phyloP scores from a whole-genome alignment of 2,888 invertebrate genomes.

The Drosophila infuscata region DNA sequence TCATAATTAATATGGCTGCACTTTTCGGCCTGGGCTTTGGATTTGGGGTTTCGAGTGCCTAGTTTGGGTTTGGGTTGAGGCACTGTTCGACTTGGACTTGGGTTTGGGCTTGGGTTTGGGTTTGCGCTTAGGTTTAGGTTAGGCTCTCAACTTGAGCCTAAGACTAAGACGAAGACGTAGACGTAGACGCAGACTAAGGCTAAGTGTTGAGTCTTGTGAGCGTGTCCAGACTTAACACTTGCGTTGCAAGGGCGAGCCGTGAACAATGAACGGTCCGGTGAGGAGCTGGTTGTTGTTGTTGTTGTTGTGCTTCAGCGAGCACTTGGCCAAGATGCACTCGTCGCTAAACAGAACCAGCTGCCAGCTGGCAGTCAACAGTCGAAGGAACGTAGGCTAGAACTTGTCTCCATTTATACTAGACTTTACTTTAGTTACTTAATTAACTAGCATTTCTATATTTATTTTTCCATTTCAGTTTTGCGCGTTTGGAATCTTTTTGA shows the following conservation, averaged over 20 bases:
- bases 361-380: constrained; percentile 13
- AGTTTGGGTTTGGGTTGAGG: constrained; percentile 3
- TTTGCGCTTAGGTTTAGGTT: constrained; percentile 4
- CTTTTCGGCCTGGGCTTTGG: constrained; percentile 1
- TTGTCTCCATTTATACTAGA: constrained; percentile 5
- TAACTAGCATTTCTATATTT: not conserved
- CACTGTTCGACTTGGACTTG: not conserved
- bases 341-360: not conserved
- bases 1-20: constrained; percentile 73
- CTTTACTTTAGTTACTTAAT: not conserved
- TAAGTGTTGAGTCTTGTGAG: constrained; percentile 1
- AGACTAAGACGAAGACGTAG: not conserved
- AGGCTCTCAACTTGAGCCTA: not conserved
- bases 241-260: constrained; percentile 22
- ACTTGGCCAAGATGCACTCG: constrained; percentile 30
- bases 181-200: not conserved
- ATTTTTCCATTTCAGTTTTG: constrained; percentile 6
- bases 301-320: constrained; percentile 49
- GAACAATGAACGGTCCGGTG: not conserved
- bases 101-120: not conserved
- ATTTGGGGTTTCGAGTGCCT: not conserved
- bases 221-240: constrained; percentile 46
- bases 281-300: constrained; percentile 23
- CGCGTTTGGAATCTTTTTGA: constrained; percentile 22
- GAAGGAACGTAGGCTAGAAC: not conserved